A percentile compares a stretch with the other conserved stretches of the same genome.
Evolutionary conservation across 1,140 invertebrate genomes (phyloP).

Genomic region (Drosophila subobscura): DNA sequence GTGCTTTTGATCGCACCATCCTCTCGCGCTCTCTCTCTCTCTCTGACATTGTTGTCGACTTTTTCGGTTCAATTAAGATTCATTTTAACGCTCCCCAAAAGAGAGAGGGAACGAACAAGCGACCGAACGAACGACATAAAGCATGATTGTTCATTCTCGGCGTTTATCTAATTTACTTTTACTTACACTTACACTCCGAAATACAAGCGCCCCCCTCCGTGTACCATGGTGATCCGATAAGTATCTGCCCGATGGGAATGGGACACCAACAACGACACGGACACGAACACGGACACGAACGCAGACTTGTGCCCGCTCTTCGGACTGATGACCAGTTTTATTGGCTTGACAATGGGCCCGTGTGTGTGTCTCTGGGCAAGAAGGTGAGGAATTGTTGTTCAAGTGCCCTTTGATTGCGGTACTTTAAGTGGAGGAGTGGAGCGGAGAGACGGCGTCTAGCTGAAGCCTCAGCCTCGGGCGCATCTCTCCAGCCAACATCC

Average conservation of each 20-base stretch:
- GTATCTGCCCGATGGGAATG: constrained; percentile 37
- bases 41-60: constrained; percentile 15
- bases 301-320: neutral
- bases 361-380: constrained; percentile 20
- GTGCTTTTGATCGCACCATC: constrained; percentile 59
- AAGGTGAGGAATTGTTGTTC: constrained; percentile 61
- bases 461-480: neutral
- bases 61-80: constrained; percentile 78
- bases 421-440: constrained; percentile 20
- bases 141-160: constrained; percentile 68
- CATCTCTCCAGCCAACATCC: too few relatives aligned
- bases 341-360: constrained; percentile 79
- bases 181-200: constrained; percentile 64
- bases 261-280: constrained; percentile 10
- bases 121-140: constrained; percentile 9
- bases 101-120: neutral
- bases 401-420: constrained; percentile 54
- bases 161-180: constrained; percentile 82
- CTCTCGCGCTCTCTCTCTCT: too few relatives aligned
- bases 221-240: constrained; percentile 37
- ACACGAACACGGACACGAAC: neutral
- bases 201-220: constrained; percentile 56
- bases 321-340: constrained; percentile 53
- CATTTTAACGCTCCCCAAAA: constrained; percentile 61
- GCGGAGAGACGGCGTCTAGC: constrained; percentile 4